phyloP scores from a whole-genome alignment of 2,113 vertebrate genomes.

The Oryzias javanicus region DNA sequence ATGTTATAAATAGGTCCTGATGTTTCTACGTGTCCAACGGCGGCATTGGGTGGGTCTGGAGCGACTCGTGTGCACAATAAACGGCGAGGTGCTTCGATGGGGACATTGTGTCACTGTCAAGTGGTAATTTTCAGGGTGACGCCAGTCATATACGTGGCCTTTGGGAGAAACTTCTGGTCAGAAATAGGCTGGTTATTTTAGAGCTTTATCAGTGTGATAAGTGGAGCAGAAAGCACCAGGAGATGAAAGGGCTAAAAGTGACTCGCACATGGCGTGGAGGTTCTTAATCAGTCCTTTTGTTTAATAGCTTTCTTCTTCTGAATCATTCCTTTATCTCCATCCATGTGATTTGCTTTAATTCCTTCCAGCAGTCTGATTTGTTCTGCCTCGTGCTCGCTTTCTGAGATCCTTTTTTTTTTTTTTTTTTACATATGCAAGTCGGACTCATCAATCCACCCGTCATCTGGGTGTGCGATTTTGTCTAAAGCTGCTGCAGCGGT shows the following conservation, averaged over 20 bases:
- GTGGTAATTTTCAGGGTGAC: conserved; percentile 31
- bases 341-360: conserved; percentile 36
- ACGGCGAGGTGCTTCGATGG: conserved; percentile 11
- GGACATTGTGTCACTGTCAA: conserved; percentile 41
- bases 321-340: conserved; percentile 10
- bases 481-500: too few relatives aligned
- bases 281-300: neutral
- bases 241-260: conserved; percentile 22
- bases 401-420: too few relatives aligned
- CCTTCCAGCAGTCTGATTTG: conserved; percentile 22
- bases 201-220: conserved; percentile 8
- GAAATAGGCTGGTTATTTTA: conserved; percentile 29
- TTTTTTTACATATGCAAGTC: too few relatives aligned
- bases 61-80: too few relatives aligned
- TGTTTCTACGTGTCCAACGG: conserved; percentile 50
- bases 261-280: conserved; percentile 7
- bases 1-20: conserved; percentile 72
- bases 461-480: too few relatives aligned
- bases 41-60: conserved; percentile 7
- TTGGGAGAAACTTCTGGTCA: conserved; percentile 24
- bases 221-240: conserved; percentile 20
- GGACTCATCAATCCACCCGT: too few relatives aligned
- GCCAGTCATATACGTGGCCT: conserved; percentile 7
- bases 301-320: conserved; percentile 26
- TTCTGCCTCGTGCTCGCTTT: conserved; percentile 12